Evolutionary conservation across 2,888 invertebrate species (phyloP).

Genomic region (Hypselothyrea guttata): DNA sequence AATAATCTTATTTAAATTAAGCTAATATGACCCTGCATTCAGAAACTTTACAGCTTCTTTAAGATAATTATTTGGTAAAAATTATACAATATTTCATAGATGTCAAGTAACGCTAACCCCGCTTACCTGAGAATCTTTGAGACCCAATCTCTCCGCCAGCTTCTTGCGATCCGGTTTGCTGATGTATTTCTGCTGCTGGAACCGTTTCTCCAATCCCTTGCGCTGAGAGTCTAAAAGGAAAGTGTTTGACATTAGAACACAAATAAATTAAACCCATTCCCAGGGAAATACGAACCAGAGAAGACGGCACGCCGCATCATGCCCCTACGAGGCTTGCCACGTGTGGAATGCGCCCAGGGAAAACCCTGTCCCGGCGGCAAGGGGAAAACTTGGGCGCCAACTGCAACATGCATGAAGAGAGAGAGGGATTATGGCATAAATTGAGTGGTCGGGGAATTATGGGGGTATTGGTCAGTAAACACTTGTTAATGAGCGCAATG

Average conservation of each 20-base stretch:
- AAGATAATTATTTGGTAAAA: too few relatives aligned
- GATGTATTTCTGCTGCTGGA: conserved; percentile 98
- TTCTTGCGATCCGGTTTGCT: conserved; percentile 99
- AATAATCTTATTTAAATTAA: too few relatives aligned
- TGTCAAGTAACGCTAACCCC: too few relatives aligned
- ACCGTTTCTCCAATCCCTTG: conserved; percentile 96
- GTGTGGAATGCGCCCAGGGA: conserved; percentile 95
- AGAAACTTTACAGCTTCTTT: too few relatives aligned
- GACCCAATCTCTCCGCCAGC: conserved; percentile 95
- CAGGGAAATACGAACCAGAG: conserved; percentile 84
- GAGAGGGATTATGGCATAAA: too few relatives aligned
- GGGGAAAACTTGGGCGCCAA: conserved; percentile 85
- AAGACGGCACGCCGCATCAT: conserved; percentile 99
- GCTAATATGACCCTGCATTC: too few relatives aligned
- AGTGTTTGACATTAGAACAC: too few relatives aligned
- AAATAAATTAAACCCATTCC: too few relatives aligned
- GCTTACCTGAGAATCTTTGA: conserved; percentile 98
- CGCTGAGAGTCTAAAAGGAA: conserved; percentile 90
- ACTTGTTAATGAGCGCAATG: conserved; percentile 69
- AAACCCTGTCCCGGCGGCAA: conserved; percentile 86
- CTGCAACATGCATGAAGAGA: conserved; percentile 76
- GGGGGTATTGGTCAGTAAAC: conserved; percentile 28
- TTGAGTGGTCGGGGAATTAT: conserved; percentile 31
- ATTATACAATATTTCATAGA: too few relatives aligned
- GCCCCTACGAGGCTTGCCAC: conserved; percentile 96